Percentiles rank a stretch among this genome's conserved stretches.
These are phyloP conservation scores for Agrochola circellaris DNA, from an alignment of 2,888 invertebrate genomes.

Conservation along the genomic window DNA sequence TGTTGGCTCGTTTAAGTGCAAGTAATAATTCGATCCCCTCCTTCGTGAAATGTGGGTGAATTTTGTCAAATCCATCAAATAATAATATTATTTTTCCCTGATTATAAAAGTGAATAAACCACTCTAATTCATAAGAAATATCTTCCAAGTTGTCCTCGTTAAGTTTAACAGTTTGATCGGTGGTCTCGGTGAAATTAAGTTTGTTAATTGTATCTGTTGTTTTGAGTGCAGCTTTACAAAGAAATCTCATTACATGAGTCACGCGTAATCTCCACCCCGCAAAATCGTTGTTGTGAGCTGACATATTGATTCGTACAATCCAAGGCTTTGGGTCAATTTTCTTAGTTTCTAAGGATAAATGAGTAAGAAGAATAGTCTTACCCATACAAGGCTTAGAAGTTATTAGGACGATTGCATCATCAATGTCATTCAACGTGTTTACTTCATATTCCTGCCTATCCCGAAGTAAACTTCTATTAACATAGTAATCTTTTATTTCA, in stretches of 20 bases:
- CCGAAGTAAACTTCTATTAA: slow-evolving; percentile 63
- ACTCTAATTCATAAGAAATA: slow-evolving; percentile 68
- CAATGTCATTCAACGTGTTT: slow-evolving; percentile 67
- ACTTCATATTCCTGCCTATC: slow-evolving; percentile 59
- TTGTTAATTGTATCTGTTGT: slow-evolving; percentile 50
- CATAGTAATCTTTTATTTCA: slow-evolving; percentile 67
- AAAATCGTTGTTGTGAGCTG: slow-evolving; percentile 65
- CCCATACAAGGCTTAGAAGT: slow-evolving; percentile 71
- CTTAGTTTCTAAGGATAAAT: slow-evolving; percentile 71
- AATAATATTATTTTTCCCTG: slow-evolving; percentile 67
- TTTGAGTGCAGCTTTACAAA: slow-evolving; percentile 68
- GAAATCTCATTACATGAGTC: slow-evolving; percentile 61
- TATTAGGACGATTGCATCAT: slow-evolving; percentile 67
- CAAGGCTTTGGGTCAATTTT: slow-evolving; percentile 64
- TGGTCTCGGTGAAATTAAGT: slow-evolving; percentile 47
- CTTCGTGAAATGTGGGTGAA: slow-evolving; percentile 69
- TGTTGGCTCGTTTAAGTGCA: slow-evolving; percentile 59
- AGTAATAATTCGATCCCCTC: slow-evolving; percentile 68
- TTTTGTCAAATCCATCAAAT: slow-evolving; percentile 73
- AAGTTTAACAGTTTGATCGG: slow-evolving; percentile 52
- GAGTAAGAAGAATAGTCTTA: slow-evolving; percentile 71
- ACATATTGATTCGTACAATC: slow-evolving; percentile 72
- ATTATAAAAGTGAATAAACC: slow-evolving; percentile 71
- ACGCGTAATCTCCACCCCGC: slow-evolving; percentile 54
- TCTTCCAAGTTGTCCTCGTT: slow-evolving; percentile 40